Base-by-base conservation (phyloP, 2,797 vertebrate species). In the Neosilurus hyrtlii region DNA sequence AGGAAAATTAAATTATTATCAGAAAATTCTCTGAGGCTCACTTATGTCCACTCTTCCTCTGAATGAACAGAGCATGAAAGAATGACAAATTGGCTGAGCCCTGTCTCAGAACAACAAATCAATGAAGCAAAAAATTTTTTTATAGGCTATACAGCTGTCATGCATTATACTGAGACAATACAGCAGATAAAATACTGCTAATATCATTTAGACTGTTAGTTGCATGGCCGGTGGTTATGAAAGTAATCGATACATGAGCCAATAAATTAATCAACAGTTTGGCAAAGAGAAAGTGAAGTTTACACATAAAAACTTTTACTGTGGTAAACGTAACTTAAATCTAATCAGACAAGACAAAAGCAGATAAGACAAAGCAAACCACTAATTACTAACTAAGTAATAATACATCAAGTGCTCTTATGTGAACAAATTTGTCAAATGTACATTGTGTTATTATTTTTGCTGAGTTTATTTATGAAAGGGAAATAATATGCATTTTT, bases 111-210 rank as follows among this genome's bases (percentile, higher is more conserved):
- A 80, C 62, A 84, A 80, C 77, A 80, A 67, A 80, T 74, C 70
- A 63, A 75, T 59, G 68, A 75, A 65, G 61, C 70, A 49, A 63
- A 80, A 67, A 15, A 84, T 83, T 80, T 61, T 81, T 80, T 57
- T 73, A 73, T 26, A 79, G 66, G 51, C 68, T 65, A 54, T 70
- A 73, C n/a, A 65, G 49, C n/a, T 26, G 66, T 71, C 52, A 80
- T 24, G 18, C 56, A 62, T 43, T 43, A 62, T 12, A n/a, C 20
- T 37, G 14, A 43, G 37, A 76, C 52, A 76, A 30, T 65, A 26
- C 16, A 65, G 22, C 49, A 49, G 22, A 68, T n/a, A 62, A 63
- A 52, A 65, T 74, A 63, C 18, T 11, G 22, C 9, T 49, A 62
- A 16, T 77, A 18, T 51, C 24, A 78, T 75, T 35, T 14, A 54